Percentiles rank a stretch among this genome's conserved stretches.
phyloP scores from a whole-genome alignment of 2,888 invertebrate genomes.

The Villa cingulata region DNA sequence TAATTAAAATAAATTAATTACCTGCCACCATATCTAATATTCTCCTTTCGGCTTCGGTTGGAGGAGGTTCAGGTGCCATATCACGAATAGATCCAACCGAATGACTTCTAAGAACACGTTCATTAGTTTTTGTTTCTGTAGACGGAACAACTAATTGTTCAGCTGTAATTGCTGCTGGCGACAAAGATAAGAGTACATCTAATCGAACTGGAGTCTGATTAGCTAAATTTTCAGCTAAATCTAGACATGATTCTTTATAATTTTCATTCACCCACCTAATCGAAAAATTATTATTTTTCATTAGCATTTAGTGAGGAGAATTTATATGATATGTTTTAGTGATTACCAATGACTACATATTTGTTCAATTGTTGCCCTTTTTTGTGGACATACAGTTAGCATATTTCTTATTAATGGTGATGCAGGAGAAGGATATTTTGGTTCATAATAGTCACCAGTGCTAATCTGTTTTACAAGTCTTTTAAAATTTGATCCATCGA shows the following conservation, averaged over 20 bases:
- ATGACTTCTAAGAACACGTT: conserved; percentile 46
- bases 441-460: conserved; percentile 94
- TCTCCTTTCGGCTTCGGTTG: conserved; percentile 54
- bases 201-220: conserved; percentile 82
- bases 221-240: conserved; percentile 74
- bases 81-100: conserved; percentile 65
- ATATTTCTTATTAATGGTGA: conserved; percentile 88
- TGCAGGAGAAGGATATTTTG: conserved; percentile 84
- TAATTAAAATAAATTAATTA: too few relatives aligned
- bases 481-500: conserved; percentile 97
- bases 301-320: not conserved
- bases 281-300: too few relatives aligned
- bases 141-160: conserved; percentile 58
- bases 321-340: not conserved
- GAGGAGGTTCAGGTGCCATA: conserved; percentile 38
- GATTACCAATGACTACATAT: conserved; percentile 81
- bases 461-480: conserved; percentile 93
- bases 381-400: conserved; percentile 81
- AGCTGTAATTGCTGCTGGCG: conserved; percentile 64
- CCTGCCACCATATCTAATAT: conserved; percentile 58
- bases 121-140: conserved; percentile 37
- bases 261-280: conserved; percentile 78
- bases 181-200: conserved; percentile 71
- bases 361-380: conserved; percentile 83
- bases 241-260: conserved; percentile 66